Percentiles rank a stretch among this genome's conserved stretches.
These are phyloP conservation scores for Hirtodrosophila duncani DNA, from an alignment of 2,888 invertebrate species.

Conservation along the genomic window DNA sequence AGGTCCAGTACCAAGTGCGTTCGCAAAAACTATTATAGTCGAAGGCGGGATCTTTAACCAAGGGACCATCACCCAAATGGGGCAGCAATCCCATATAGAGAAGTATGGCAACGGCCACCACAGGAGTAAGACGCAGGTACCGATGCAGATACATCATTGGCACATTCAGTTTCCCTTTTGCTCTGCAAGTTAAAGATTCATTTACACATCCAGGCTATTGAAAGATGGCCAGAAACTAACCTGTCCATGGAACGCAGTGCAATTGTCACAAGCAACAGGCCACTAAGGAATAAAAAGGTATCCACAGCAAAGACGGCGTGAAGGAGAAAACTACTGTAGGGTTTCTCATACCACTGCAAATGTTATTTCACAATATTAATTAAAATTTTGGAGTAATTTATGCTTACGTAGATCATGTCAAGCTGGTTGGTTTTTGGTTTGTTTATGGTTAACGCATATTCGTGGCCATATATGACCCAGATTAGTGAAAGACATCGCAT, in stretches of 20 bases:
- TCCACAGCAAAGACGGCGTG: constrained; percentile 80
- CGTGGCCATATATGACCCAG: constrained; percentile 76
- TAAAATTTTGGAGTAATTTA: background rate
- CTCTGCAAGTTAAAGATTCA: constrained; percentile 17
- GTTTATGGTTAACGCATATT: constrained; percentile 19
- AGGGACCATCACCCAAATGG: constrained; percentile 77
- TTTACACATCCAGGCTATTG: constrained; percentile 10
- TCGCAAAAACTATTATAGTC: constrained; percentile 67
- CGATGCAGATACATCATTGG: constrained; percentile 68
- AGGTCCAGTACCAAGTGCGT: constrained; percentile 76
- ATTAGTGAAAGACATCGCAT: constrained; percentile 74
- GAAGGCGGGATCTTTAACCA: constrained; percentile 74
- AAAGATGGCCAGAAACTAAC: constrained; percentile 58
- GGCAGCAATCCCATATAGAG: constrained; percentile 77
- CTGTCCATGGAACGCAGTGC: constrained; percentile 48
- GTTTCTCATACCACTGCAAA: constrained; percentile 38
- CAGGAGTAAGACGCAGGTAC: constrained; percentile 79
- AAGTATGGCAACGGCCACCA: constrained; percentile 78
- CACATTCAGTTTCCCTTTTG: constrained; percentile 56
- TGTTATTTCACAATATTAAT: too few relatives aligned
- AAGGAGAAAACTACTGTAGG: constrained; percentile 32
- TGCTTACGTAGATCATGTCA: too few relatives aligned
- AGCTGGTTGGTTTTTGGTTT: background rate
- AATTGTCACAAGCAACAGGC: constrained; percentile 78
- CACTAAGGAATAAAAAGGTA: constrained; percentile 81